Base-by-base conservation (phyloP, 2,797 vertebrate genomes). In the Sebastes oblongus region DNA sequence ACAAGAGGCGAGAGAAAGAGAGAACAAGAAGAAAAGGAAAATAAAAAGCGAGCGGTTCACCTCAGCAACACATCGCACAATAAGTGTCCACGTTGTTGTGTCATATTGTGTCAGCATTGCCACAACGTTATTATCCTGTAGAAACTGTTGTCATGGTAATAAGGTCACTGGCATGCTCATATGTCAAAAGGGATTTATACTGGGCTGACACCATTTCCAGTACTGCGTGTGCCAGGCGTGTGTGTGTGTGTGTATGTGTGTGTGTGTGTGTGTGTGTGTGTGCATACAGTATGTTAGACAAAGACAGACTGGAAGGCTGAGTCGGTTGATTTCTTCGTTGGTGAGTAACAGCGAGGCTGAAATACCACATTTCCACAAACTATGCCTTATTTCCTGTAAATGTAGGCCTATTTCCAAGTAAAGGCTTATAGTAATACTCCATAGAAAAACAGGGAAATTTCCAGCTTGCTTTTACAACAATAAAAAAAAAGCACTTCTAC, bases 161-260 rank as follows among this genome's bases (percentile, higher is more conserved):
- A 95, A 94, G 93, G 93, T 95, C 93, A 94, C 84, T 88, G 83
- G 89, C 86, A 78, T 80, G 84, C 87, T 95, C 91, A 91, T 88
- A 89, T 95, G 94, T 95, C 94, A 95, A 88, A 93, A 94, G 88
- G 86, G 92, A 95, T 95, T 95, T 94, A 87, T 87, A 93, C 91
- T 91, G 82, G 83, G 90, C 77, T 93, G 91, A 93, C 91, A 93
- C 92, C 83, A 84, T 94, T 95, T 94, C 88, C 84, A 90, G 77
- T 83, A n/a, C 78, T 88, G 78, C 71, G 59, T 84, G 87, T 90
- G 86, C 89, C 88, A 90, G 73, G 76, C 74, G 25, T 71, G 85
- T 67, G 86, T 86, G 82, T 76, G 79, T 80, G 59, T 80, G 79
- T 80, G 59, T 24, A 2, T 24, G 22, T 22, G 22, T 80, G 84